Base-by-base conservation (phyloP, 2,113 vertebrate genomes). In the Terrapene triunguis region DNA sequence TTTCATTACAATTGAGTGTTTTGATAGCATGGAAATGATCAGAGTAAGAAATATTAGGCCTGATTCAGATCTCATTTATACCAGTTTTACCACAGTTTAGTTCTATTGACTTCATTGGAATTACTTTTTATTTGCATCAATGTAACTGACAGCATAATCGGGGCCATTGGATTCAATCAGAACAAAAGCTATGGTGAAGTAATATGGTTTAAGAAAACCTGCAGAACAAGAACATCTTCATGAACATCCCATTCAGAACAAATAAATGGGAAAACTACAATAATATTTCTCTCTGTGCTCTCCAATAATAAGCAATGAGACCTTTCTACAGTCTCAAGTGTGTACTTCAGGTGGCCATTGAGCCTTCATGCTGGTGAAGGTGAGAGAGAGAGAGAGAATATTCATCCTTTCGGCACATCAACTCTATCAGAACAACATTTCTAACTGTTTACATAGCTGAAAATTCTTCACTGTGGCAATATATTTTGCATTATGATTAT, bases 351-450 rank as follows among this genome's bases (percentile, higher is more conserved):
- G 2, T 47, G 6, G 32, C 7, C 5, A 44, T 14, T 79, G 22
- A 74, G 16, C 6, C n/a, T 10, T 47, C 8, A 8, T 1, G 51
- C 38, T 79, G 21, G 17, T 22, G 42, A 42, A 82, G 65, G 42
- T 24, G 11, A 80, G 12, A 65, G 7, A 69, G 50, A 87, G 11
- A 7, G 19, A 54, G 5, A 51, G 6, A 17, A 51, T 50, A 1
- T 2, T 17, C 5, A 13, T 48, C 5, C 38, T 29, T 57, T 44
- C 6, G 42, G n/a, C 16, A 21, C 42, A 72, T 74, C 25, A 50
- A 1, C 25, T 9, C 13, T 0, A 0, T 19, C 62, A 55, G 19
- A 80, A 10, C 3, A 80, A 10, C 3, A 44, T 51, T 86, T 76
- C 10, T 44, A 76, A n/a, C 21, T 72, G 9, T 44, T 53, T 21